Percentiles rank a stretch among this genome's conserved stretches.
phyloP scores from a whole-genome alignment of 2,888 invertebrate genomes.

The Idaea dimidiata region DNA sequence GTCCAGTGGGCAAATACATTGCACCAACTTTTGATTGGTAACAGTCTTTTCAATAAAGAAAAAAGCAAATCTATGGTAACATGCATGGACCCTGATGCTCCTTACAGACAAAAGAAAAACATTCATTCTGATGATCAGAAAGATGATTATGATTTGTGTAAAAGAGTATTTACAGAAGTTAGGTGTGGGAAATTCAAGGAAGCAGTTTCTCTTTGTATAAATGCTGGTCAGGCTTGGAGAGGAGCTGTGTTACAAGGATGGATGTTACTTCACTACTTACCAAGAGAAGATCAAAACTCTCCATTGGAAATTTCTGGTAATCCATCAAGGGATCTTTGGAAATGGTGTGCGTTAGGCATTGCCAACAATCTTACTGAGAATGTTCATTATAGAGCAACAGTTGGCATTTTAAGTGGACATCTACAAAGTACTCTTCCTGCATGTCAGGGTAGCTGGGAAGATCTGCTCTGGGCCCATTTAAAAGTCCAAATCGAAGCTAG shows the following conservation, averaged over 20 bases:
- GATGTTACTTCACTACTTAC: slow-evolving; percentile 92
- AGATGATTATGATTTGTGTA: slow-evolving; percentile 82
- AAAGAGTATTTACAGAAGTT: slow-evolving; percentile 86
- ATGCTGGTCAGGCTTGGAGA: slow-evolving; percentile 95
- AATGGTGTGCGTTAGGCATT: slow-evolving; percentile 85
- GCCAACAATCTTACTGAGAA: slow-evolving; percentile 79
- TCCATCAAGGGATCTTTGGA: slow-evolving; percentile 89
- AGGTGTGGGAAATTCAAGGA: slow-evolving; percentile 92
- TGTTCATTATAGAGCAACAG: slow-evolving; percentile 82
- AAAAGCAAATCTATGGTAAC: slow-evolving; percentile 78
- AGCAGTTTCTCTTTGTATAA: slow-evolving; percentile 90
- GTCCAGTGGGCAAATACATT: slow-evolving; percentile 96
- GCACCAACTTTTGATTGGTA: slow-evolving; percentile 84
- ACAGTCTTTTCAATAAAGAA: slow-evolving; percentile 72
- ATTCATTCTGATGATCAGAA: slow-evolving; percentile 93
- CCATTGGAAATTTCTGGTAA: slow-evolving; percentile 88
- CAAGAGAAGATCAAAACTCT: slow-evolving; percentile 78
- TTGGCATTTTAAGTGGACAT: slow-evolving; percentile 92
- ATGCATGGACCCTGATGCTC: slow-evolving; percentile 94
- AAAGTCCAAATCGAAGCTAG: slow-evolving; percentile 90
- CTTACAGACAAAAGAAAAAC: slow-evolving; percentile 86
- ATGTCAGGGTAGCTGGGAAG: slow-evolving; percentile 91
- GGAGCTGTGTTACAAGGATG: slow-evolving; percentile 95
- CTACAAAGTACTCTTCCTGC: slow-evolving; percentile 87
- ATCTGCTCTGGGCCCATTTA: slow-evolving; percentile 93